Conservation (phyloP, 2,113 vertebrate genomes). For the Murina feae region DNA sequence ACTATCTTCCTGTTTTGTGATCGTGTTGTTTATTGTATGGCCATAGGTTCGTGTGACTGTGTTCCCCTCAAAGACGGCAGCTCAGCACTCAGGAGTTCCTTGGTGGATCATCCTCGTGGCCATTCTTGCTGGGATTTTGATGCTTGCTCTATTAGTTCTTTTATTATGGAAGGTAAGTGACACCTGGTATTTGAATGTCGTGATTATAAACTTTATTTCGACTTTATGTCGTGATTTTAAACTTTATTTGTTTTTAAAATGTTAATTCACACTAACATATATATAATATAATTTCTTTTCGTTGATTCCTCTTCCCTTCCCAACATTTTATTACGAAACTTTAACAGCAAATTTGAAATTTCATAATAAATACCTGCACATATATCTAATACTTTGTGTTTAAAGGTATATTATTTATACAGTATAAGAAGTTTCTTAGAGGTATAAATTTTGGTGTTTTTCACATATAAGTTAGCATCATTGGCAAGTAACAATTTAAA, state of each 20-base stretch:
- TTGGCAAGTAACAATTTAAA: not conserved
- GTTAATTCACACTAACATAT: not conserved
- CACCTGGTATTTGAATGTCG: conserved; percentile 15
- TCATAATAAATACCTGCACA: not conserved
- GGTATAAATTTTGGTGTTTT: not conserved
- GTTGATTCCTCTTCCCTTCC: not conserved
- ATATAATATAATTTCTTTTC: not conserved
- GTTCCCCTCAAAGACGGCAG: conserved; percentile 87
- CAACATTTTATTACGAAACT: not conserved
- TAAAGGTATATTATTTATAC: not conserved
- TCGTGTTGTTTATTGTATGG: not conserved
- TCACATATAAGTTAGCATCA: not conserved
- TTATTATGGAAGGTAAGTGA: conserved; percentile 95
- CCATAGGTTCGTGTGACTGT: conserved; percentile 89
- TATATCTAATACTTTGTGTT: not conserved
- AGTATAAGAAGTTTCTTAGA: not conserved
- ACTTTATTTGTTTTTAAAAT: conserved; percentile 14
- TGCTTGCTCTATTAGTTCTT: conserved; percentile 92
- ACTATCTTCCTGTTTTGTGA: not conserved
- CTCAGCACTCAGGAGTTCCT: conserved; percentile 87
- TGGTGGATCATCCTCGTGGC: conserved; percentile 97
- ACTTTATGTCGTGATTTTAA: conserved; percentile 6
- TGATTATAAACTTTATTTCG: conserved; percentile 16
- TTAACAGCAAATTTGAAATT: not conserved
- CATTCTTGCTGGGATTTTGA: conserved; percentile 90